phyloP scores from a whole-genome alignment of 2,888 invertebrate genomes.

The Bombylius discolor region DNA sequence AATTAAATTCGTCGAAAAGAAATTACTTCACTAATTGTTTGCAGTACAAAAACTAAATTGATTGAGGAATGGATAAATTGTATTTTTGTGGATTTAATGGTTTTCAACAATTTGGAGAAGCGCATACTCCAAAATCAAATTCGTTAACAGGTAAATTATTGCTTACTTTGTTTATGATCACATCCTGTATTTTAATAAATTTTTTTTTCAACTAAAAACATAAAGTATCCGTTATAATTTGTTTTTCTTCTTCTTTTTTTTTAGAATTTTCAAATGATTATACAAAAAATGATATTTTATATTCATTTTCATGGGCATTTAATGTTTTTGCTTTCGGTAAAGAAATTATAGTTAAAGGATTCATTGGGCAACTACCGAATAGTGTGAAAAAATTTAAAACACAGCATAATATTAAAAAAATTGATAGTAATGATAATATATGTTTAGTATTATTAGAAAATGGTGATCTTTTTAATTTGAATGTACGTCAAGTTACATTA shows the following conservation, averaged over 20 bases:
- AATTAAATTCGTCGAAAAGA: too few relatives aligned
- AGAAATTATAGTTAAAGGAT: slow-evolving; percentile 21
- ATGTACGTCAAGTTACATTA: neutral
- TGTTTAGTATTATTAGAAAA: slow-evolving; percentile 25
- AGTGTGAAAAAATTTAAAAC: slow-evolving; percentile 16
- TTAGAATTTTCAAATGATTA: slow-evolving; percentile 4
- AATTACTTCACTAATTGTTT: too few relatives aligned
- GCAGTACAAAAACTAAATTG: too few relatives aligned
- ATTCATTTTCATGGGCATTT: slow-evolving; percentile 26
- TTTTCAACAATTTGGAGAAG: slow-evolving; percentile 27
- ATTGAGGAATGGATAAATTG: neutral
- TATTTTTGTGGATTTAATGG: slow-evolving; percentile 27
- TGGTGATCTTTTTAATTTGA: slow-evolving; percentile 25
- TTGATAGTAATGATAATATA: slow-evolving; percentile 23
- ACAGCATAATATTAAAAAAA: slow-evolving; percentile 17
- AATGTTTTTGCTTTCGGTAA: slow-evolving; percentile 20
- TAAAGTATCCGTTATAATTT: too few relatives aligned
- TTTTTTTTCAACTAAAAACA: neutral
- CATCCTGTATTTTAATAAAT: neutral
- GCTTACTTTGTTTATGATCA: neutral
- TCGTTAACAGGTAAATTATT: slow-evolving; percentile 9
- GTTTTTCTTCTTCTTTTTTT: neutral
- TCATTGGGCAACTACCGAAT: slow-evolving; percentile 15
- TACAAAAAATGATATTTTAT: neutral
- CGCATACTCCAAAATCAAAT: slow-evolving; percentile 14